A percentile compares a stretch with the other conserved stretches of the same genome.
These are phyloP conservation scores for Myrmecobius fasciatus DNA, from an alignment of 2,113 vertebrate species.

Conservation along the genomic window DNA sequence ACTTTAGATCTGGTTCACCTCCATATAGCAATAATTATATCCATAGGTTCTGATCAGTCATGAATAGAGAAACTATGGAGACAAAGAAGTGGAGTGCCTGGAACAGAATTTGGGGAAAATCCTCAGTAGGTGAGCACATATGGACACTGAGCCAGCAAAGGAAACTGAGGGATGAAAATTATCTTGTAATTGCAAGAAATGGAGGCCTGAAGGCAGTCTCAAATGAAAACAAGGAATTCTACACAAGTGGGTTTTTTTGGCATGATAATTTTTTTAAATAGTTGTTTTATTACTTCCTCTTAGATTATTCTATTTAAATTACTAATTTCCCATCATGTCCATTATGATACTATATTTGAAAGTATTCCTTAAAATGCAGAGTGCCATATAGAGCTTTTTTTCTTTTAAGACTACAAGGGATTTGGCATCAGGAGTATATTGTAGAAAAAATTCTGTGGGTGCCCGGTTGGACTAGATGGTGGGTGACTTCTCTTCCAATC, in stretches of 20 bases:
- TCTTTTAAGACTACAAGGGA: neutral
- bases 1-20: neutral
- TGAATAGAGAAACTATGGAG: neutral
- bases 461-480: neutral
- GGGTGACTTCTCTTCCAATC: neutral
- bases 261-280: neutral
- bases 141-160: neutral
- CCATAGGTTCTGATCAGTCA: neutral
- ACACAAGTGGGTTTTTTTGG: no score
- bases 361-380: neutral
- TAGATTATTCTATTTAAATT: neutral
- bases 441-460: neutral
- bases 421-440: neutral
- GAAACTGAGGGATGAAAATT: neutral
- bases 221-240: neutral
- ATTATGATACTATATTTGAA: neutral
- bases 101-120: neutral
- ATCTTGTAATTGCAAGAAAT: neutral
- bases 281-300: neutral
- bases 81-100: neutral
- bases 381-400: neutral
- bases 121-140: neutral
- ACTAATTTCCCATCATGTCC: neutral
- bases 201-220: neutral
- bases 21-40: neutral